Evolutionary conservation across 2,113 vertebrate genomes (phyloP).

Genomic region (Hippocampus zosterae): DNA sequence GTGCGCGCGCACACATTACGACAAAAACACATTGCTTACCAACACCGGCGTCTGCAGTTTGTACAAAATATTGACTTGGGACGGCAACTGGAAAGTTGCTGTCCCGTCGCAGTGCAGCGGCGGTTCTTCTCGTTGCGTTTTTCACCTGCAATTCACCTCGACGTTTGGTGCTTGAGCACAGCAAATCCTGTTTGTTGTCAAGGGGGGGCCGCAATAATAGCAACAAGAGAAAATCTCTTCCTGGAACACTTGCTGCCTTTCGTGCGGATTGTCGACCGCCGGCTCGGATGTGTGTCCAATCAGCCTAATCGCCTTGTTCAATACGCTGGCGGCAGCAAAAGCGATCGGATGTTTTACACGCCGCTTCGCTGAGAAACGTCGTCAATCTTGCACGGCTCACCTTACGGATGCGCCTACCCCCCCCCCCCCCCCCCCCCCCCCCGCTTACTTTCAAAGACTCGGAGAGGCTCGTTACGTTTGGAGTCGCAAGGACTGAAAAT

Average conservation of each 20-base stretch:
- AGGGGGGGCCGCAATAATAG: not conserved
- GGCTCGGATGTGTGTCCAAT: not conserved
- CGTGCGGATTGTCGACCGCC: not conserved
- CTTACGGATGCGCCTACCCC: not conserved
- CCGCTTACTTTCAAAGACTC: slow-evolving; percentile 2
- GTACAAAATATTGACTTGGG: not conserved
- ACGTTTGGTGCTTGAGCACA: not conserved
- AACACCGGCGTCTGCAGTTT: not conserved
- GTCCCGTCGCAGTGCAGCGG: too few relatives aligned
- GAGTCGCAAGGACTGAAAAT: not conserved
- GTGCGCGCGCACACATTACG: not conserved
- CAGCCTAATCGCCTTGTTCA: slow-evolving; percentile 18
- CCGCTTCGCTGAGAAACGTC: slow-evolving; percentile 24
- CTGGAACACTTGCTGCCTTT: not conserved
- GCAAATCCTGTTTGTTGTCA: not conserved
- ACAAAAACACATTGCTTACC: not conserved
- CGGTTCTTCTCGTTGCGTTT: not conserved
- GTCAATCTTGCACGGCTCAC: slow-evolving; percentile 39
- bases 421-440: too few relatives aligned
- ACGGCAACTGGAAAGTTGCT: not conserved
- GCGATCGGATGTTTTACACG: slow-evolving; percentile 18
- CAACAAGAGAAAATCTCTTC: not conserved
- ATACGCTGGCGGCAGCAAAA: slow-evolving; percentile 15
- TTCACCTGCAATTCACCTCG: not conserved
- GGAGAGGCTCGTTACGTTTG: not conserved